Percentiles rank a stretch among this genome's conserved stretches.
These are phyloP conservation scores for Embiotoca jacksoni DNA, from an alignment of 2,113 vertebrate species.

Conservation along the genomic window DNA sequence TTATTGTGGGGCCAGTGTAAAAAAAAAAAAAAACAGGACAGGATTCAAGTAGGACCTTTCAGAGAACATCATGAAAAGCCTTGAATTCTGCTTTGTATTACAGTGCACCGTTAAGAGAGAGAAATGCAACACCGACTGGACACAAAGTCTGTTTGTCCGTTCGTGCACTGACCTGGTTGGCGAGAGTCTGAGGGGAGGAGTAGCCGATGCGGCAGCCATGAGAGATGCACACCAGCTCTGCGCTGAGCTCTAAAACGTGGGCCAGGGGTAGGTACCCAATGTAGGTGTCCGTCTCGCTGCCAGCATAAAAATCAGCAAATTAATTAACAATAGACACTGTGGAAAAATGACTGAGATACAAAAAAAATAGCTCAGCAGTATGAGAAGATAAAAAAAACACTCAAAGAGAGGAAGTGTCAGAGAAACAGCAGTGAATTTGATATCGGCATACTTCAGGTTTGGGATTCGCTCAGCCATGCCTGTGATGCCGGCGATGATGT, in stretches of 20 bases:
- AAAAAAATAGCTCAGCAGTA: no score
- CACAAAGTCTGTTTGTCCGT: background rate
- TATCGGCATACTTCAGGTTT: conserved; percentile 87
- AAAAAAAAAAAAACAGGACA: no score
- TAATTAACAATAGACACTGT: background rate
- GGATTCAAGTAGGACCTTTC: no score
- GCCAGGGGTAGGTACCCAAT: conserved; percentile 96
- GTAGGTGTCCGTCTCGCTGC: conserved; percentile 94
- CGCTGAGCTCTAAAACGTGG: conserved; percentile 96
- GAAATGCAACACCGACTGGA: background rate
- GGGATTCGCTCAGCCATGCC: conserved; percentile 97
- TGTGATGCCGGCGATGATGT: conserved; percentile 94
- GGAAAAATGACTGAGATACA: background rate
- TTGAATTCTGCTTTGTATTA: no score
- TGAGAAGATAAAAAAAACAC: background rate
- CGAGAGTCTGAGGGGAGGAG: conserved; percentile 96
- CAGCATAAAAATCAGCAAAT: conserved; percentile 17
- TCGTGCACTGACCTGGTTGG: conserved; percentile 90
- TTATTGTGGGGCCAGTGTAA: no score
- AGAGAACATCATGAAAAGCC: no score
- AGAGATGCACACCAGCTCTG: conserved; percentile 94
- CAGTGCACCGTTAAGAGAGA: background rate
- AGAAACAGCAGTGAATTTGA: background rate
- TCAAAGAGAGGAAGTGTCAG: conserved; percentile 15
- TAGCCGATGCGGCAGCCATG: conserved; percentile 96